These are phyloP conservation scores for Drosophila nr. medialis DNA, from an alignment of 2,888 invertebrate genomes.

Conservation along the genomic window DNA sequence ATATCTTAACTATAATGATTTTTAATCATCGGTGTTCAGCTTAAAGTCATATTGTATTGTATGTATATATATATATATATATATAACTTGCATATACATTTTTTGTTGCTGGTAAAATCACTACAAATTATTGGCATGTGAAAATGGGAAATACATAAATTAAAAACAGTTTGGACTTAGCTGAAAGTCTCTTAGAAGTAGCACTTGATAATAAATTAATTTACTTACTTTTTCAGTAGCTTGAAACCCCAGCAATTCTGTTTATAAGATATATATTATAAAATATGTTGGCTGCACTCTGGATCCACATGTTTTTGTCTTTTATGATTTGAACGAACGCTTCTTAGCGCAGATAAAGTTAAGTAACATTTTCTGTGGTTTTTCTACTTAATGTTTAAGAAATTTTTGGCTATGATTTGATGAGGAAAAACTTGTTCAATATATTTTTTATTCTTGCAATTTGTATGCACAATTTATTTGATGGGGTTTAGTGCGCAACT, in stretches of 20 bases:
- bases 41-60: background rate
- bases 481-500: slow-evolving; percentile 47
- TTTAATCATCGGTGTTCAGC: background rate
- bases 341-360: background rate
- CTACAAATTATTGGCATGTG: background rate
- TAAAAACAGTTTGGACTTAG: background rate
- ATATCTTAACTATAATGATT: background rate
- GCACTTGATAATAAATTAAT: background rate
- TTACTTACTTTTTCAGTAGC: slow-evolving; percentile 26
- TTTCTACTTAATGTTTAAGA: background rate
- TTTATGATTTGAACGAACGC: background rate
- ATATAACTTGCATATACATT: background rate
- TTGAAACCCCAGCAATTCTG: slow-evolving; percentile 30
- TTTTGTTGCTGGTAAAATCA: background rate
- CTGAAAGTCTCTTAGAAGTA: background rate
- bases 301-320: background rate
- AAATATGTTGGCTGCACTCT: background rate
- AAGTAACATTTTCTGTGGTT: background rate
- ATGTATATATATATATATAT: background rate
- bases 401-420: background rate
- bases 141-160: background rate
- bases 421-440: slow-evolving; percentile 30
- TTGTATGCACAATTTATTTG: slow-evolving; percentile 41
- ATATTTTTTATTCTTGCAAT: slow-evolving; percentile 37
- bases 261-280: background rate